Base-by-base conservation (phyloP, 2,888 invertebrate genomes). In the Autographa pulchrina region DNA sequence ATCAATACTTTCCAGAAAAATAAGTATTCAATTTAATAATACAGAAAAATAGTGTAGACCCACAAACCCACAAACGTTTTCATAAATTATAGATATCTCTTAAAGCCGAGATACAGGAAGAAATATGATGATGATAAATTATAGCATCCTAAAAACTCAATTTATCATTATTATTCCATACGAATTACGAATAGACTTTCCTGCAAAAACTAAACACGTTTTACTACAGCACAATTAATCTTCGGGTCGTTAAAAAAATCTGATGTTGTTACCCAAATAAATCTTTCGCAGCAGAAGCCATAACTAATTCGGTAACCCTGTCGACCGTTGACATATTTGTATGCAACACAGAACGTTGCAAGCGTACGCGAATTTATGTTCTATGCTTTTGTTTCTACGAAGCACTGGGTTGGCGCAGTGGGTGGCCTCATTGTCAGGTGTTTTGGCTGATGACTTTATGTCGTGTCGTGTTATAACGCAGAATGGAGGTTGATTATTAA, bases 371-470 rank as follows among this genome's bases (percentile, higher is more conserved):
- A 89, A 91, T 92, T 90, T 90, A 90, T 92, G 90, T 89, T 88
- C 86, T 81, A 82, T 81, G 82, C 87, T 86, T 89, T 88, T 88
- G 86, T 88, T 93, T 93, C 93, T 89, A 80, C 89, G 93, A 92
- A 93, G 79, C 77, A 77, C 65, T 78, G 81, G 62, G 78, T 88
- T 72, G 63, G 80, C 89, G 32, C 86, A 75, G 81, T 93, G 94
- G 94, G 94, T 93, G 94, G 93, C 84, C 91, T 83, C 80, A 87
- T 85, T 88, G 88, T 89, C 85, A 86, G 77, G 74, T 78, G 80
- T 78, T 85, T 56, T 80, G 83, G 52, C 68, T 85, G 79, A 84
- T 78, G 74, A 59, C 81, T 78, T 80, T 72, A 79, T 77, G 63
- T 78, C 54, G 14, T 18, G 54, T 14, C n/a, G 65, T 82, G 65